Conservation (phyloP, 2,888 invertebrate species). For the Dugesia japonica region DNA sequence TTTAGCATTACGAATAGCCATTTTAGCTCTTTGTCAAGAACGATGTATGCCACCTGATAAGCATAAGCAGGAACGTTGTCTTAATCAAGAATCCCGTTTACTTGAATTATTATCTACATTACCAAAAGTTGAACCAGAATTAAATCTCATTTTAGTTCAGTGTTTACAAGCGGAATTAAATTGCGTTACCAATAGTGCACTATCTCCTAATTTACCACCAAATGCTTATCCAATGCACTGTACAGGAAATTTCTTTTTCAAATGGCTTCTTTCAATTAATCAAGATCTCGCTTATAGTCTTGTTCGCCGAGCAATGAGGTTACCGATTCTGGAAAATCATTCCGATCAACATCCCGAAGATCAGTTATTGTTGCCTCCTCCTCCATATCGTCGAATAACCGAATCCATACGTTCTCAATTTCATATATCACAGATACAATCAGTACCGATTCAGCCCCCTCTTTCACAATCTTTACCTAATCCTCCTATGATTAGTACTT, state of each 20-base stretch:
- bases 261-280: slow-evolving; percentile 60
- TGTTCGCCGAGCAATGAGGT: slow-evolving; percentile 62
- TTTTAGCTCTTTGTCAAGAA: slow-evolving; percentile 63
- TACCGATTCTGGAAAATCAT: slow-evolving; percentile 23
- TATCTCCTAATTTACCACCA: slow-evolving; percentile 61
- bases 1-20: slow-evolving; percentile 62
- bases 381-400: neutral
- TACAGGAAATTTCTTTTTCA: slow-evolving; percentile 64
- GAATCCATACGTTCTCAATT: slow-evolving; percentile 1
- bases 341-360: slow-evolving; percentile 21
- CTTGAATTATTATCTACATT: neutral
- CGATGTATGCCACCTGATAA: slow-evolving; percentile 63
- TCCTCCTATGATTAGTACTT: neutral
- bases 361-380: slow-evolving; percentile 2
- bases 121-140: neutral
- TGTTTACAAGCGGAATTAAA: slow-evolving; percentile 16
- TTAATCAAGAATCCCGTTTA: slow-evolving; percentile 54
- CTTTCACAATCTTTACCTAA: neutral
- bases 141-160: neutral
- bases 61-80: slow-evolving; percentile 62
- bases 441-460: neutral
- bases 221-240: slow-evolving; percentile 70
- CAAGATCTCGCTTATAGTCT: slow-evolving; percentile 65
- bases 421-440: neutral
- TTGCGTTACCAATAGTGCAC: slow-evolving; percentile 61